Evolutionary conservation across 2,888 invertebrate species (phyloP), one percentile per base, ranked within the genome.

Genomic region (Pristionchus mayeri): DNA sequence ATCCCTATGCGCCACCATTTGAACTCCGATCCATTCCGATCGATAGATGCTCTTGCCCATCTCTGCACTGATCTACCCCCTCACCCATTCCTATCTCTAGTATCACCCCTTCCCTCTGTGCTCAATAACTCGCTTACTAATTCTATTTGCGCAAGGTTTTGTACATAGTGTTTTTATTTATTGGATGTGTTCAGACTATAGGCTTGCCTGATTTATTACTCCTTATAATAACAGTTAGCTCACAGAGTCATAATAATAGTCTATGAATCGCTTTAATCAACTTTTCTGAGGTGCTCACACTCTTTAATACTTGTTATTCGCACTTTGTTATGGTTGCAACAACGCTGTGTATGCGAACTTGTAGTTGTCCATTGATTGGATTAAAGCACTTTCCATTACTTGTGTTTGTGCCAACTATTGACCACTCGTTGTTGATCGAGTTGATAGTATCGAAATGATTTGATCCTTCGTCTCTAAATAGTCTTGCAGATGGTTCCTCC

Each of bases 21-120:
- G 71, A 71, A 71, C 71, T 37, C 71, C 71, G 71, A 71, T 71
- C 71, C 40, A 37, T 40, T 71, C 40, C 71, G 71, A 71, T 71
- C 44, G 71, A 71, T 37, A 21, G 67, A 21, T 37, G 37, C 24
- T 71, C 71, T 71, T 71, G 40, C 44, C 71, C 24, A n/a, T 34
- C 34, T 50, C 6, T 27, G 2, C 21, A 27, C 40, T 76, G 50
- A 78, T 78, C 76, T 78, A 78, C 76, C 80, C 57, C 13, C 80
- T 80, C 80, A 34, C 18, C 57, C 80, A 24, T 80, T 37, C 80
- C 54, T 54, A 4, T 52, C n/a, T 37, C 67, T 24, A 57, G 57
- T 57, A 6, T 57, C 44, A 13, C 50, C 50, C 27, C 50, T 52
- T 52, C 30, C 76, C 50, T 50, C 50, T 13, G 2, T 76, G 48